These are phyloP conservation scores for Isoperla grammatica DNA, from an alignment of 2,888 invertebrate genomes.

Conservation along the genomic window DNA sequence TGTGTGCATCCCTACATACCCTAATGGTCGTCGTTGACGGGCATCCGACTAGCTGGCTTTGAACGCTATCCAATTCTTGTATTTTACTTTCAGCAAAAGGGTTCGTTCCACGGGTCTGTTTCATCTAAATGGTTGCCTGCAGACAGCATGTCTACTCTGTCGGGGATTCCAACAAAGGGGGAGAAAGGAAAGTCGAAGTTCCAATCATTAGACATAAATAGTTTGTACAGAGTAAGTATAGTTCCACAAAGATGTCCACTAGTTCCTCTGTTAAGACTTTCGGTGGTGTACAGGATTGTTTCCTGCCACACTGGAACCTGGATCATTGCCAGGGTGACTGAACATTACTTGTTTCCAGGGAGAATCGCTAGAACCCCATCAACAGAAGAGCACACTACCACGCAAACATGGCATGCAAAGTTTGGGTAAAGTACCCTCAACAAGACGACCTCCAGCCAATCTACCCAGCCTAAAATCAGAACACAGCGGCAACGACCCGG, in stretches of 20 bases:
- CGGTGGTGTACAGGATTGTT: too few species aligned
- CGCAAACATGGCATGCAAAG: slow-evolving; percentile 99
- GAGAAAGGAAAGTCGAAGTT: slow-evolving; percentile 92
- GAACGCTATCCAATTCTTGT: background rate
- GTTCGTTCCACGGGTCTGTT: slow-evolving; percentile 73
- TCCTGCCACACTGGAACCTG: too few species aligned
- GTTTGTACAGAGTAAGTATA: slow-evolving; percentile 78
- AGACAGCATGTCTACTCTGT: slow-evolving; percentile 96
- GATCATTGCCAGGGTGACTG: too few species aligned
- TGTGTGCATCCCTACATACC: too few species aligned
- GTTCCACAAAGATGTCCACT: slow-evolving; percentile 1
- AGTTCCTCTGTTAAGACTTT: slow-evolving; percentile 35
- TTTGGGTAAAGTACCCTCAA: slow-evolving; percentile 98
- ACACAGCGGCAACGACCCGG: slow-evolving; percentile 71
- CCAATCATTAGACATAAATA: slow-evolving; percentile 97
- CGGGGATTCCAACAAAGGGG: slow-evolving; percentile 79
- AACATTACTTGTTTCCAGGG: slow-evolving; percentile 51
- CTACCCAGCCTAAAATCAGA: slow-evolving; percentile 99
- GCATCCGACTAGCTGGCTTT: too few species aligned
- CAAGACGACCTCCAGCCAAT: slow-evolving; percentile 97
- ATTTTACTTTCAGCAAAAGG: slow-evolving; percentile 49
- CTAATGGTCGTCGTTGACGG: too few species aligned
- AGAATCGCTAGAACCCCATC: slow-evolving; percentile 81
- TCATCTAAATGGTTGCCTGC: slow-evolving; percentile 87
- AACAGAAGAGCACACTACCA: slow-evolving; percentile 81